A percentile compares a stretch with the other conserved stretches of the same genome.
phyloP scores from a whole-genome alignment of 2,888 invertebrate species.

The Philonicus albiceps region DNA sequence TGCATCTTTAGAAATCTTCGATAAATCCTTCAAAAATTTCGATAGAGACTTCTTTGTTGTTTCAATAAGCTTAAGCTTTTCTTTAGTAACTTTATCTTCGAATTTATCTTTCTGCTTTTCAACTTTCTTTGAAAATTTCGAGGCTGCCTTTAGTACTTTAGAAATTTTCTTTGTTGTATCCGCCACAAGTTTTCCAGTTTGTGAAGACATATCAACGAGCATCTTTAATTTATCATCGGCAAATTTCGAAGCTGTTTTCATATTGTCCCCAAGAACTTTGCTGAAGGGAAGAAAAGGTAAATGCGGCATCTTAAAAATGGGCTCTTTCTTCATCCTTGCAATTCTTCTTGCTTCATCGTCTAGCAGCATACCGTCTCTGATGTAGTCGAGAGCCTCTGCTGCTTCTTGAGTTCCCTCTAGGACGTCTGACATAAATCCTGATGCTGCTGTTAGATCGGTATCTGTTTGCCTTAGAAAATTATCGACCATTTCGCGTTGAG shows the following conservation, averaged over 20 bases:
- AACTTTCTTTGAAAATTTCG: slow-evolving; percentile 9
- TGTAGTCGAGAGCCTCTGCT: neutral
- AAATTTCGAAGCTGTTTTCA: neutral
- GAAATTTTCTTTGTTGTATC: slow-evolving; percentile 39
- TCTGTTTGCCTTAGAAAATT: neutral
- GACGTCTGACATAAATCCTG: slow-evolving; percentile 10
- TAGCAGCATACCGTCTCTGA: neutral
- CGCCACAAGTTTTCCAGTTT: slow-evolving; percentile 20
- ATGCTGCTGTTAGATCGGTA: slow-evolving; percentile 1
- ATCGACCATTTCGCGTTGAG: slow-evolving; percentile 17
- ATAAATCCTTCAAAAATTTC: slow-evolving; percentile 31
- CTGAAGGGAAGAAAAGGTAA: neutral
- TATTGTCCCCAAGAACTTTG: neutral
- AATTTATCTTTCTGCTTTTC: slow-evolving; percentile 26
- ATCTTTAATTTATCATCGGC: slow-evolving; percentile 33
- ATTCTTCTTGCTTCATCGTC: neutral
- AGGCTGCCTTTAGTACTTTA: slow-evolving; percentile 7
- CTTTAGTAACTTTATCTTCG: neutral
- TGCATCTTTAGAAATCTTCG: slow-evolving; percentile 11
- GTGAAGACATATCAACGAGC: slow-evolving; percentile 34
- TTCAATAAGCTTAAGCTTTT: slow-evolving; percentile 40
- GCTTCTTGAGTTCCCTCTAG: neutral
- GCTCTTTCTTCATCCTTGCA: neutral
- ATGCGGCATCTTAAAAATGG: neutral
- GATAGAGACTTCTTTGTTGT: slow-evolving; percentile 37